Conservation (phyloP, 2,797 vertebrate genomes). For the Sebastes minor region DNA sequence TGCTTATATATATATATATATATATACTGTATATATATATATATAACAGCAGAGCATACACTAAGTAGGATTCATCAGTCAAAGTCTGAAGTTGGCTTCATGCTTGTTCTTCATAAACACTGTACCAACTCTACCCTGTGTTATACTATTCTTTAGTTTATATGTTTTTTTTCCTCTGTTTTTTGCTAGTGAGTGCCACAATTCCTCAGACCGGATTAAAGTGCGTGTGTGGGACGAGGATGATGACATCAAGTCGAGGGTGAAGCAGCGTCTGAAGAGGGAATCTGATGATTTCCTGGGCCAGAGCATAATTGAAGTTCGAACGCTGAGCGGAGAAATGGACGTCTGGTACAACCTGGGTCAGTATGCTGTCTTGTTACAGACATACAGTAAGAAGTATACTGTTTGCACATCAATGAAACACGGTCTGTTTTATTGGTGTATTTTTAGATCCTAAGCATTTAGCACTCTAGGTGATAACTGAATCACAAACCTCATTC, state of each 20-base stretch:
- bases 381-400: not conserved
- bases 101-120: not conserved
- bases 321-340: constrained; percentile 97
- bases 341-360: constrained; percentile 99
- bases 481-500: not conserved
- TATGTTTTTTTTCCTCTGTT: not conserved
- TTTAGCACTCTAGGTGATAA: not conserved
- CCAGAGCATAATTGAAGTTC: constrained; percentile 98
- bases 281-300: constrained; percentile 98
- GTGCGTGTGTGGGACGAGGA: constrained; percentile 99
- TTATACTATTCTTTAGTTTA: not conserved
- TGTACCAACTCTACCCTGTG: not conserved
- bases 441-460: not conserved
- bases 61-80: not conserved
- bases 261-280: constrained; percentile 96
- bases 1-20: too few relatives aligned
- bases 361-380: constrained; percentile 71
- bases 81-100: not conserved
- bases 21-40: too few relatives aligned
- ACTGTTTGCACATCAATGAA: not conserved
- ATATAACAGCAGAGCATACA: not conserved
- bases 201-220: constrained; percentile 98
- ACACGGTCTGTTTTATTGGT: not conserved
- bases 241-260: constrained; percentile 97
- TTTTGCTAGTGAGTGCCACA: constrained; percentile 93